phyloP scores from a whole-genome alignment of 1,140 invertebrate species.

The fruit fly (Drosophila melanogaster) region DNA sequence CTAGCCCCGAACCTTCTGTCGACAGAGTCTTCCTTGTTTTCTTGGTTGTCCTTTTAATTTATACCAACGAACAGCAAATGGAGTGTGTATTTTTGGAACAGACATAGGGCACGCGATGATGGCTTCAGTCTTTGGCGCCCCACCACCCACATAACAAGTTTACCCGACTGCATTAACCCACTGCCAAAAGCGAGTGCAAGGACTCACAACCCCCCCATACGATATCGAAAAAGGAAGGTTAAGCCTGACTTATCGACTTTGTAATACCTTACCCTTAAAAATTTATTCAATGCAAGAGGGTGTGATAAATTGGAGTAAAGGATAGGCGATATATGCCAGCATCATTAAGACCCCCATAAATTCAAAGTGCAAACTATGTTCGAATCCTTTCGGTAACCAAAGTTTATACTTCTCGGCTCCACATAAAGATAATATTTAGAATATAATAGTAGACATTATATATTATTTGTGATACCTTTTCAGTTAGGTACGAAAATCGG shows the following conservation, averaged over 20 bases:
- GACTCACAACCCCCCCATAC: conserved; percentile 45
- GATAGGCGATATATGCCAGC: too few relatives aligned
- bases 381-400: too few relatives aligned
- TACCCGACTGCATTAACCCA: conserved; percentile 68
- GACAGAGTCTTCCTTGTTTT: conserved; percentile 32
- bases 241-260: background rate
- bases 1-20: background rate
- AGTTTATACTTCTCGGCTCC: background rate
- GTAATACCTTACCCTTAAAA: background rate
- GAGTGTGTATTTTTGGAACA: conserved; percentile 51
- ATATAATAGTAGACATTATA: too few relatives aligned
- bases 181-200: conserved; percentile 71
- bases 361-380: too few relatives aligned
- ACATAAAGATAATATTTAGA: too few relatives aligned
- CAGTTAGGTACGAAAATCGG: background rate
- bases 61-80: conserved; percentile 25
- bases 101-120: conserved; percentile 41
- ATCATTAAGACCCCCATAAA: too few relatives aligned
- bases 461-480: background rate
- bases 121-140: conserved; percentile 12
- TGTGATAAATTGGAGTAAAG: too few relatives aligned
- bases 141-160: conserved; percentile 30
- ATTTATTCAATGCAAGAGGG: background rate
- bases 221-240: conserved; percentile 42
- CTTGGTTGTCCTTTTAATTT: conserved; percentile 37